These are phyloP conservation scores for Stichopus horrens DNA, from an alignment of 53 echinoderm and acorn worm species.

Conservation along the genomic window DNA sequence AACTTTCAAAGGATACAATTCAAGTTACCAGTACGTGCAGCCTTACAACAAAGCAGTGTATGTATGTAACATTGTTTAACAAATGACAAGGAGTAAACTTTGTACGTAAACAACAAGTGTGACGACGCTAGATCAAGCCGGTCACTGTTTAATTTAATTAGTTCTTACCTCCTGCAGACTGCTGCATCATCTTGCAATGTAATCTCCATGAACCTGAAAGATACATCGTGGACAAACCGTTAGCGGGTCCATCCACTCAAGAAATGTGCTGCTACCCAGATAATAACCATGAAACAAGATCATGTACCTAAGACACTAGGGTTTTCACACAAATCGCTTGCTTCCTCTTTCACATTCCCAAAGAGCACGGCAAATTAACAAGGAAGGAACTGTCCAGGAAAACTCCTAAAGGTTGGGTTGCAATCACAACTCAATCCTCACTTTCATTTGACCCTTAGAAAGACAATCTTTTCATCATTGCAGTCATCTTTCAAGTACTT, in stretches of 20 bases:
- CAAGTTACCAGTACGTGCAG: too few species aligned
- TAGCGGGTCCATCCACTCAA: neutral
- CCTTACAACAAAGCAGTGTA: too few species aligned
- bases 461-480: too few species aligned
- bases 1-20: too few species aligned
- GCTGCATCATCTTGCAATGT: constrained; percentile 28
- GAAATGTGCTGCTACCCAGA: neutral
- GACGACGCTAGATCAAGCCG: neutral
- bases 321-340: neutral
- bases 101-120: too few species aligned
- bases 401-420: too few species aligned
- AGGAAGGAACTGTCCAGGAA: neutral
- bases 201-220: constrained; percentile 29
- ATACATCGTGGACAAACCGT: neutral
- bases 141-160: neutral
- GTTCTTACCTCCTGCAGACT: neutral
- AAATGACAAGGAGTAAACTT: too few species aligned
- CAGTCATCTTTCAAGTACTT: too few species aligned
- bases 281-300: too few species aligned
- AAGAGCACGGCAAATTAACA: neutral
- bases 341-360: neutral
- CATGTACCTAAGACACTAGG: neutral
- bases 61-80: too few species aligned
- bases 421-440: too few species aligned
- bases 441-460: too few species aligned